Evolutionary conservation across 1,140 invertebrate genomes (phyloP).

Genomic region (Brachystomella parvula): DNA sequence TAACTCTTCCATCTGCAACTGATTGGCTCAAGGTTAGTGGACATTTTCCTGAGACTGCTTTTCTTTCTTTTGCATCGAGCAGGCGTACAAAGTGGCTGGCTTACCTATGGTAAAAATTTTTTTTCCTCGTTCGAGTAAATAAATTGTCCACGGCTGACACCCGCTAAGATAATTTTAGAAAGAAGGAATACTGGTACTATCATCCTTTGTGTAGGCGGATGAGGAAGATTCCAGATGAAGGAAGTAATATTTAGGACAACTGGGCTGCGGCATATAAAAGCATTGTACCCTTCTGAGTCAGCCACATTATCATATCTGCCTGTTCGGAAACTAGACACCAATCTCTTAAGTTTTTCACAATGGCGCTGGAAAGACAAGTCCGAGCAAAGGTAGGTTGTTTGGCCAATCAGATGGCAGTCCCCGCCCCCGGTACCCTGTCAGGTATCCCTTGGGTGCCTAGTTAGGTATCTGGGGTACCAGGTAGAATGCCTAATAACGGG

Average conservation of each 20-base stretch:
- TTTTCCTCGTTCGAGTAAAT: no score
- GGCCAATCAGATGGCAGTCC: not conserved
- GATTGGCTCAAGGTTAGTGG: no score
- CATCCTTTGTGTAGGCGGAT: no score
- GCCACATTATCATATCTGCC: conserved; percentile 16
- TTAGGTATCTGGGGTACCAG: not conserved
- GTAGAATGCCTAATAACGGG: not conserved
- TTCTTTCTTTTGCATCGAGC: no score
- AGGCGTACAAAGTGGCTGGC: no score
- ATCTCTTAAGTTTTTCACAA: conserved; percentile 39
- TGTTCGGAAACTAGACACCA: conserved; percentile 6
- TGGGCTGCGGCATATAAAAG: conserved; percentile 26
- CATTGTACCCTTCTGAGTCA: conserved; percentile 3
- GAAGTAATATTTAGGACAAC: conserved; percentile 17
- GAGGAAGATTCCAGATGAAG: no score
- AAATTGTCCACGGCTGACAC: no score
- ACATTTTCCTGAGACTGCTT: no score
- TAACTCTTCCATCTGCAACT: no score
- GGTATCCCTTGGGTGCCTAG: not conserved
- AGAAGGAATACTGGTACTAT: no score
- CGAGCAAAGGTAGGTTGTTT: conserved; percentile 64
- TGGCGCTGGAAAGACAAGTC: conserved; percentile 73
- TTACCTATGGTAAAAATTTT: no score
- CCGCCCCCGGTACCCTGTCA: not conserved
- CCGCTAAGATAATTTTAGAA: no score